phyloP scores from a whole-genome alignment of 1,140 invertebrate genomes.

The Hydropsyche tenuis region DNA sequence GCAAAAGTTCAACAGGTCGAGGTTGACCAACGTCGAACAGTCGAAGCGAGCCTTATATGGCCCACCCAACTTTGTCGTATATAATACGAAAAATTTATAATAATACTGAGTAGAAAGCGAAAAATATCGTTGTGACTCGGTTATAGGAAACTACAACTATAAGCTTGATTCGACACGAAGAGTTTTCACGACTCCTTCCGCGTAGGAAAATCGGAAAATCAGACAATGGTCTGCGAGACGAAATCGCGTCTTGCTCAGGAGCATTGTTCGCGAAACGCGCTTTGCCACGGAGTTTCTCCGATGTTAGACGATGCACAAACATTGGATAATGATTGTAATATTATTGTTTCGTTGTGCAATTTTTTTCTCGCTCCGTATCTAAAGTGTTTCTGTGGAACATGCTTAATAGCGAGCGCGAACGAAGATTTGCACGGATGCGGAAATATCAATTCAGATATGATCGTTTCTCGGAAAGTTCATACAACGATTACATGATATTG shows the following conservation, averaged over 20 bases:
- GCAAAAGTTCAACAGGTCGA: slow-evolving; percentile 22
- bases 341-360: slow-evolving; percentile 11
- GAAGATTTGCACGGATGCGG: not conserved
- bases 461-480: too few relatives aligned
- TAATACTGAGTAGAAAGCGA: too few relatives aligned
- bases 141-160: too few relatives aligned
- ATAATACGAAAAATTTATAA: too few relatives aligned
- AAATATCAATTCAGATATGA: not conserved
- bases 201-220: too few relatives aligned
- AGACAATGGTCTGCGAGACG: too few relatives aligned
- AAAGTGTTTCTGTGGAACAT: not conserved
- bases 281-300: slow-evolving; percentile 4
- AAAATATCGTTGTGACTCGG: too few relatives aligned
- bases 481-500: too few relatives aligned
- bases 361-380: slow-evolving; percentile 2
- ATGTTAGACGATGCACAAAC: not conserved
- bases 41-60: not conserved
- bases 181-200: too few relatives aligned
- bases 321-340: slow-evolving; percentile 16
- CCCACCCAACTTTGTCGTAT: not conserved
- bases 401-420: not conserved
- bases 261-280: slow-evolving; percentile 10
- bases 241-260: not conserved
- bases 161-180: too few relatives aligned
- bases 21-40: not conserved